Evolutionary conservation across 2,797 vertebrate genomes (phyloP), one percentile per base, ranked within the genome.

Genomic region (Paratrypauchen microcephalus): DNA sequence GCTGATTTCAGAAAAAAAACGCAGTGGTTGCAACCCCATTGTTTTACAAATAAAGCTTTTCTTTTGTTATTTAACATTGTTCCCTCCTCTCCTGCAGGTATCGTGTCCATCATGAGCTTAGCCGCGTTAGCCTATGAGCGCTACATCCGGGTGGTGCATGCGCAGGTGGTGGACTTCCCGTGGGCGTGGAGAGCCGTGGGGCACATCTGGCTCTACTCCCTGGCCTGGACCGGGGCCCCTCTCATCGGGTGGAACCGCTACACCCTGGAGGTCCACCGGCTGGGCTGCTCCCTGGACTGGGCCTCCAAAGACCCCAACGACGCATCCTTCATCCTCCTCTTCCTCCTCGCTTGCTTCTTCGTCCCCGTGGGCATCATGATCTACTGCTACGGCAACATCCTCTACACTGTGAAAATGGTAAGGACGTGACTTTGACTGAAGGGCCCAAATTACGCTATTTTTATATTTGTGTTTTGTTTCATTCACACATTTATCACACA

Each of bases 201-300:
- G 0, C 96, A 96, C 80, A 96, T 97, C 82, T 99, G 97, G 96
- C 88, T 99, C 5, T 98, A 97, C 86, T 97, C 97, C 0, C 83
- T 97, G 83, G 95, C 89, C 26, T 97, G 96, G 97, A 95, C 96
- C 0, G 95, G 94, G 68, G 95, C 95, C 0, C 96, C 96, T 65
- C 91, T 99, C 57, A 85, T 99, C 66, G 97, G 96, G 11, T 98
- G 97, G 95, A 98, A 97, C 90, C 95, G 94, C 82, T 98, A 98
- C 81, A 95, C 93, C 0, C 82, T 97, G 86, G 96, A 98, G 86
- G 89, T 94, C 69, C 97, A 98, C 67, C 93, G 85, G 70, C 89
- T 97, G 69, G 95, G 95, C 82, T 98, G 97, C 72, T 94, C 96
- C 1, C 85, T 97, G 75, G 95, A 97, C 89, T 97, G 96, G 96